Base-by-base conservation (phyloP, 2,113 vertebrate species). In the Manacus vitellinus region DNA sequence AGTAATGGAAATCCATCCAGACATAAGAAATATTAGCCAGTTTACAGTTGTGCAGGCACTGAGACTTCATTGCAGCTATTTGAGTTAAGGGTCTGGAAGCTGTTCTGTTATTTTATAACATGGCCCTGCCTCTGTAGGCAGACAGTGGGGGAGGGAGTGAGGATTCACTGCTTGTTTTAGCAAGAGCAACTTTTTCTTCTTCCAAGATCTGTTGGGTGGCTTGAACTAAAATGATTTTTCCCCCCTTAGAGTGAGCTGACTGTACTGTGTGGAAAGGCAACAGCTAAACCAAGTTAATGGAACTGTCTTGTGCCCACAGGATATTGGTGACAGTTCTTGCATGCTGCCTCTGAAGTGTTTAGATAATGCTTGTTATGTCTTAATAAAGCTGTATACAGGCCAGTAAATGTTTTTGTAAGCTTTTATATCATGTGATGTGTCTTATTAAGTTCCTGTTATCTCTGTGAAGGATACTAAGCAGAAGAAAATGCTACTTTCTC, bases 251-350 rank as follows among this genome's bases (percentile, higher is more conserved):
- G 72, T 27, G 95, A 97, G 58, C 91, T 98, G 94, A 97, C 97
- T 39, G 95, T 88, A 16, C 78, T 98, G 1, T 98, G 95, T 68
- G 97, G 96, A 76, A 98, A 98, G 59, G 97, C 93, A 35, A 90
- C 95, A n/a, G 89, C 93, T 51, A 97, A 97, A 81, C 71, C 31
- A 12, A 92, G 41, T 58, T 96, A 85, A 94, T n/a, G 85, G 59
- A 87, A 84, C n/a, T 24, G 49, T 8, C 66, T 39, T 35, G 17
- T 47, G n/a, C 30, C 47, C 41, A 30, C 19, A 49, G 23, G 81
- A 61, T 56, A 39, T 6, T 35, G 0, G 1, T 30, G 27, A n/a
- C 39, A 37, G 46, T 54, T 72, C 41, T 22, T 72, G 21, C 44
- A 43, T 89, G 37, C 58, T 85, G 75, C 62, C 28, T 46, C 68